These are phyloP conservation scores for Phalangium opilio DNA, from an alignment of 2,888 invertebrate species.

Conservation along the genomic window DNA sequence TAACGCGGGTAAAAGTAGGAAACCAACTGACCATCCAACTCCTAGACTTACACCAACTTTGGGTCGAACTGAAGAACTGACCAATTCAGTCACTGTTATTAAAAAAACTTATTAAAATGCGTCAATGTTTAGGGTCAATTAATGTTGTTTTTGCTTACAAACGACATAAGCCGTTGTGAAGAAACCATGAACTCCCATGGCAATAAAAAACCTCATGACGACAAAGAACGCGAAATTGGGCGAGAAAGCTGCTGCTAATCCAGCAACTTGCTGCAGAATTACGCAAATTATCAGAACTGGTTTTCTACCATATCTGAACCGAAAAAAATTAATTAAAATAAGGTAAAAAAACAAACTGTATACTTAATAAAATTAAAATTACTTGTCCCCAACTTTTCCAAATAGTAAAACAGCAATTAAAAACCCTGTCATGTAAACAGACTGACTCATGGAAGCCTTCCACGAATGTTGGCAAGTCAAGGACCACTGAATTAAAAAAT, in stretches of 20 bases:
- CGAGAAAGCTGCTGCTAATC: slow-evolving; percentile 1
- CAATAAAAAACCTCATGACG: slow-evolving; percentile 6
- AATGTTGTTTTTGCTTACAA: slow-evolving; percentile 1
- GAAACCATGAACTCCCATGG: slow-evolving; percentile 4
- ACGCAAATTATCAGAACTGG: slow-evolving; percentile 3
- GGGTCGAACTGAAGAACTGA: too few species aligned
- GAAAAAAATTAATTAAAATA: too few species aligned
- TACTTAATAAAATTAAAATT: background rate
- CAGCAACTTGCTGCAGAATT: background rate
- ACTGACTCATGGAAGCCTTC: slow-evolving; percentile 10
- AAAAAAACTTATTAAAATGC: too few species aligned
- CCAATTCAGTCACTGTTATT: too few species aligned
- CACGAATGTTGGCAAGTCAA: slow-evolving; percentile 14
- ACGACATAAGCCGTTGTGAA: background rate
- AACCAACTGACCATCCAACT: too few species aligned
- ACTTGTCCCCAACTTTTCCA: slow-evolving; percentile 16
- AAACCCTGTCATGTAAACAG: slow-evolving; percentile 16
- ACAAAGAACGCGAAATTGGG: slow-evolving; percentile 5
- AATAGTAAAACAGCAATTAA: slow-evolving; percentile 7
- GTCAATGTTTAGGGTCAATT: too few species aligned
- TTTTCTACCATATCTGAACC: slow-evolving; percentile 3
- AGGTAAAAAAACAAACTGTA: too few species aligned
- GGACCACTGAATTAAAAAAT: slow-evolving; percentile 14
- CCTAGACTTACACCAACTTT: too few species aligned
- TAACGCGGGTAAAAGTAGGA: too few species aligned